Conservation (phyloP, 2,113 vertebrate species). For the Lathamus discolor region DNA sequence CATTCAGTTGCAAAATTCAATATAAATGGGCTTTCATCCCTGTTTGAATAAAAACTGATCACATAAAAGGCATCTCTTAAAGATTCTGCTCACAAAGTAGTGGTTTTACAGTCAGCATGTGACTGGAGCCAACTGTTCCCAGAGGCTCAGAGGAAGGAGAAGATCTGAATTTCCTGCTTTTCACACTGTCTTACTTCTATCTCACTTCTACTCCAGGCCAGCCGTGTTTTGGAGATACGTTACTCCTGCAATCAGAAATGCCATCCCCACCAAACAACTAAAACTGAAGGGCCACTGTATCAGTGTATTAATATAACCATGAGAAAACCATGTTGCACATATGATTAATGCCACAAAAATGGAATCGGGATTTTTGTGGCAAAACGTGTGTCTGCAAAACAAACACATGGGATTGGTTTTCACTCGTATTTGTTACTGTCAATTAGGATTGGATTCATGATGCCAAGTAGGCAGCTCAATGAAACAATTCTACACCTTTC, state of each 20-base stretch:
- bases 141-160: neutral
- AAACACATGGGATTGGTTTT: rapidly evolving
- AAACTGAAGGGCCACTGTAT: neutral
- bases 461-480: neutral
- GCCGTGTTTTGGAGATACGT: neutral
- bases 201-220: neutral
- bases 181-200: neutral
- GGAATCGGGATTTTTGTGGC: neutral
- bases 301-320: neutral
- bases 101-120: constrained; percentile 41
- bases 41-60: constrained; percentile 34
- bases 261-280: neutral
- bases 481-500: neutral
- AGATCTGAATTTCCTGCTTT: neutral
- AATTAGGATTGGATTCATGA: neutral
- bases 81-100: constrained; percentile 49
- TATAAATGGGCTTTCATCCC: constrained; percentile 32
- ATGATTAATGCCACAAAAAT: neutral
- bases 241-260: neutral
- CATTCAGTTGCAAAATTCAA: constrained; percentile 27
- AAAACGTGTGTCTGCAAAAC: neutral
- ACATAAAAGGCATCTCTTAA: constrained; percentile 47
- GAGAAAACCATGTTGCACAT: neutral
- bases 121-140: constrained; percentile 32
- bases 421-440: neutral